Percentiles rank a stretch among this genome's conserved stretches.
phyloP scores from a whole-genome alignment of 1,140 invertebrate genomes.

The Platorchestia sp. region DNA sequence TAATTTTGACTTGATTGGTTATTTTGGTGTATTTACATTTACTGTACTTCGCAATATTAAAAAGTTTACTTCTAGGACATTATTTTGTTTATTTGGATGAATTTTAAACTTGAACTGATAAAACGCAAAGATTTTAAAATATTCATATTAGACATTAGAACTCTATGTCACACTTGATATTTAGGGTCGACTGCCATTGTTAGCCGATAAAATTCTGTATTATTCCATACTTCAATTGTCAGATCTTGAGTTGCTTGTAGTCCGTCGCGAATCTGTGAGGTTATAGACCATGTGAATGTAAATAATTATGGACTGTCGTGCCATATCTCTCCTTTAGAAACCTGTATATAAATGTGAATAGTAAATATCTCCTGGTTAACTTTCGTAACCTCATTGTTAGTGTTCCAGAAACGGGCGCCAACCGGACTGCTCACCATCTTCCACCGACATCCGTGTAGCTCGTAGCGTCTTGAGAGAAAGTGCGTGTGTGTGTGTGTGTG shows the following conservation, averaged over 20 bases:
- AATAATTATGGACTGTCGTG: background rate
- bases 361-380: conserved; percentile 34
- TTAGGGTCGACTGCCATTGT: background rate
- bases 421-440: conserved; percentile 10
- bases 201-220: background rate
- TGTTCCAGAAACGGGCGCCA: background rate
- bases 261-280: background rate
- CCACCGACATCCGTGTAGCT: background rate
- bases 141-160: background rate
- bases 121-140: background rate
- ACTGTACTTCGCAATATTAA: background rate
- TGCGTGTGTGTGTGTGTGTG: background rate
- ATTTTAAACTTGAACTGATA: background rate
- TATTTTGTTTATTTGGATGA: background rate
- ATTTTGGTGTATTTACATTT: background rate
- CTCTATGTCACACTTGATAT: background rate
- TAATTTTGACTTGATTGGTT: background rate
- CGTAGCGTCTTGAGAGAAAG: background rate
- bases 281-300: conserved; percentile 14
- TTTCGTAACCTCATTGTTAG: conserved; percentile 38
- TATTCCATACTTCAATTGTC: background rate
- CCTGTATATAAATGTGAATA: conserved; percentile 38
- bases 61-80: background rate
- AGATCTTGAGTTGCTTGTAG: background rate
- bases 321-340: conserved; percentile 33